phyloP scores from a whole-genome alignment of 2,888 invertebrate genomes.

The Cryptus armator region DNA sequence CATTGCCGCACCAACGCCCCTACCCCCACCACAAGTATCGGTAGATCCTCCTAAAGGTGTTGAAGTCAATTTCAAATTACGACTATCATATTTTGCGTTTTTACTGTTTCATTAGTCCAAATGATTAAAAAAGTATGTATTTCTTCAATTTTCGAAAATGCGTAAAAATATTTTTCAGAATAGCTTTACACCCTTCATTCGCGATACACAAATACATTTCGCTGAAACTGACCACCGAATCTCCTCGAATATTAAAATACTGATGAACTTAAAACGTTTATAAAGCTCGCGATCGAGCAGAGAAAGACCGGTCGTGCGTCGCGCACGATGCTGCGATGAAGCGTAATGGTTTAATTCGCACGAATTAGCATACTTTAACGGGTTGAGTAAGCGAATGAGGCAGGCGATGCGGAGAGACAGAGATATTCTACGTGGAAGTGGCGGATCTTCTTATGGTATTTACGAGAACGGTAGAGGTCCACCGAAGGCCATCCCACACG shows the following conservation, averaged over 20 bases:
- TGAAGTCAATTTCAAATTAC: too few relatives aligned
- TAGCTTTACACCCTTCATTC: too few relatives aligned
- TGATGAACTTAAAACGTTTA: slow-evolving; percentile 69
- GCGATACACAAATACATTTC: too few relatives aligned
- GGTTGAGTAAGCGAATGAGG: slow-evolving; percentile 60
- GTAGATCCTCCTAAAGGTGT: too few relatives aligned
- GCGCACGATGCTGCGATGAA: slow-evolving; percentile 62
- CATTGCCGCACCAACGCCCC: too few relatives aligned
- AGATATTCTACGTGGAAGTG: slow-evolving; percentile 58
- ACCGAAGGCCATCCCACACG: slow-evolving; percentile 38
- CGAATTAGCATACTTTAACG: slow-evolving; percentile 79
- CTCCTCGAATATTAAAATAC: slow-evolving; percentile 72
- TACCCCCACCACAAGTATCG: too few relatives aligned
- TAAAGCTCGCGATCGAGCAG: slow-evolving; percentile 67
- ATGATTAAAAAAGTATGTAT: too few relatives aligned
- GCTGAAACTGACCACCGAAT: too few relatives aligned
- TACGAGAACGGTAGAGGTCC: slow-evolving; percentile 61
- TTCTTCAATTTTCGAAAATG: too few relatives aligned
- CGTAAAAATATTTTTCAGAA: too few relatives aligned
- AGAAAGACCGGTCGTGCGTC: slow-evolving; percentile 70
- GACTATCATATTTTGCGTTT: too few relatives aligned
- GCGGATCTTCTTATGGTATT: slow-evolving; percentile 69
- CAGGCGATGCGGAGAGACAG: slow-evolving; percentile 57
- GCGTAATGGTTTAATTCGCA: slow-evolving; percentile 79
- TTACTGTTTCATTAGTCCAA: too few relatives aligned